Evolutionary conservation across 2,797 vertebrate species (phyloP).

Genomic region (Galaxias olidus): DNA sequence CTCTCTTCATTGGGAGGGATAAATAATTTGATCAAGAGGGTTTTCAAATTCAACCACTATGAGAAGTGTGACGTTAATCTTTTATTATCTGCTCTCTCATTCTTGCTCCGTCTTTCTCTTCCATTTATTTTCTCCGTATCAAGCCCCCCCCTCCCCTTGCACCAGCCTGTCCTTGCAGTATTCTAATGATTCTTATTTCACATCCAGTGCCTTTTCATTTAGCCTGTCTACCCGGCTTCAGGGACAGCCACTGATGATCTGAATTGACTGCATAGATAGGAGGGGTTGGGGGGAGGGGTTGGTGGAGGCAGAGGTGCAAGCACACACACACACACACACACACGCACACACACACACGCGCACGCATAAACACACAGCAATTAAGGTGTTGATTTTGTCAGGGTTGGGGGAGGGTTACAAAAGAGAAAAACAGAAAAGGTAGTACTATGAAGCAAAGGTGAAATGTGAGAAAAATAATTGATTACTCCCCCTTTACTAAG

Average conservation of each 20-base stretch:
- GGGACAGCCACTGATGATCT: constrained; percentile 68
- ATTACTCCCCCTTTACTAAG: constrained; percentile 4
- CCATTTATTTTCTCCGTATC: constrained; percentile 54
- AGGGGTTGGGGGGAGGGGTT: constrained; percentile 51
- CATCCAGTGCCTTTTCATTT: constrained; percentile 72
- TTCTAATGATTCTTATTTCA: constrained; percentile 78
- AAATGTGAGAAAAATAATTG: constrained; percentile 61
- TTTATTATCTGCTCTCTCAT: constrained; percentile 72
- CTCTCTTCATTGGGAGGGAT: constrained; percentile 64
- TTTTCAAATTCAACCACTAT: constrained; percentile 72
- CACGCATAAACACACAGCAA: constrained; percentile 38
- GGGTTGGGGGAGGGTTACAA: constrained; percentile 62
- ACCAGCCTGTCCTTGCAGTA: constrained; percentile 65
- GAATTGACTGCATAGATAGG: constrained; percentile 72
- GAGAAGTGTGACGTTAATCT: constrained; percentile 74
- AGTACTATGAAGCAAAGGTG: constrained; percentile 63
- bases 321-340: constrained; percentile 43
- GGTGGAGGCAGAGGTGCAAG: constrained; percentile 54
- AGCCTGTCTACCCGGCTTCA: constrained; percentile 68
- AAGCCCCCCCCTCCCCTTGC: neutral
- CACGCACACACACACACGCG: constrained; percentile 32
- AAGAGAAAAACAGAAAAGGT: constrained; percentile 51
- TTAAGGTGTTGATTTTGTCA: too few relatives aligned
- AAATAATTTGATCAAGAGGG: constrained; percentile 72
- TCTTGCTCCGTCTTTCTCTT: constrained; percentile 33